Evolutionary conservation across 2,113 vertebrate genomes (phyloP).

Genomic region (Myanophis thanlyinensis): DNA sequence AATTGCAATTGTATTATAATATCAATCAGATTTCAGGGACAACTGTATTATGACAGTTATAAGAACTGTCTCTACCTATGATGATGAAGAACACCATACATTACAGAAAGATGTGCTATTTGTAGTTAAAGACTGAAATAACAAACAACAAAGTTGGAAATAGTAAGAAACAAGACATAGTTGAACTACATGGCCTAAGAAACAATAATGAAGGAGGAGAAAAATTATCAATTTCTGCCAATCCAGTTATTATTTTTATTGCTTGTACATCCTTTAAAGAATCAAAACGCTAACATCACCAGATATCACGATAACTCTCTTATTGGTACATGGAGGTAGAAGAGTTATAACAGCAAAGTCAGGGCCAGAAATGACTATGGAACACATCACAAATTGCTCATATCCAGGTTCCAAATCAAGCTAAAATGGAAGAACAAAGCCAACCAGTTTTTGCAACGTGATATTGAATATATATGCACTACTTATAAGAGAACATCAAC

Average conservation of each 20-base stretch:
- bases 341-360: not conserved
- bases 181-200: not conserved
- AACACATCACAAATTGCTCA: not conserved
- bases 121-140: not conserved
- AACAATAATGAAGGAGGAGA: not conserved
- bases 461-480: not conserved
- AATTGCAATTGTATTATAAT: not conserved
- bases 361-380: not conserved
- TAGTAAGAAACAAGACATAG: not conserved
- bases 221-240: not conserved
- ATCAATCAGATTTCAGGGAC: not conserved
- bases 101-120: not conserved
- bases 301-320: not conserved
- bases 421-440: not conserved
- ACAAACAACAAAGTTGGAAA: not conserved
- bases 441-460: not conserved
- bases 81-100: not conserved
- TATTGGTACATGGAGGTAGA: not conserved
- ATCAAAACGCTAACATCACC: not conserved
- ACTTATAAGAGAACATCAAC: not conserved
- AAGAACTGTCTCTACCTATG: not conserved
- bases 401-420: not conserved
- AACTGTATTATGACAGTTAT: not conserved
- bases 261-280: not conserved
- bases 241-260: not conserved